Conservation (phyloP, 1,140 invertebrate species). For the Euschistus heros region DNA sequence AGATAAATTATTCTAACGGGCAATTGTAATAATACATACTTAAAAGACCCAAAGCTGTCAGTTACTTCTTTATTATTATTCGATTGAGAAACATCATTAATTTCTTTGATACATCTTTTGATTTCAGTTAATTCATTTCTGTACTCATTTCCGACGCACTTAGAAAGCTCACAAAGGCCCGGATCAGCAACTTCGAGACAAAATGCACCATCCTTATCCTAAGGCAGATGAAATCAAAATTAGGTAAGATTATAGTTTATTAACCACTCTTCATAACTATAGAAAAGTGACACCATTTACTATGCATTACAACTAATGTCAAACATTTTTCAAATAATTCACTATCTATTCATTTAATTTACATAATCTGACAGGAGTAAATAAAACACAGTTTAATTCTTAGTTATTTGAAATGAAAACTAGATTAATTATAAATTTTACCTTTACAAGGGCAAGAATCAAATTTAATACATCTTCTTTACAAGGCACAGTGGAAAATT, state of each 20-base stretch:
- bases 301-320: no score
- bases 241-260: not conserved
- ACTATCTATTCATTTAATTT: no score
- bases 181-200: not conserved
- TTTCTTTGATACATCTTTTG: not conserved
- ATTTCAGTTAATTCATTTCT: not conserved
- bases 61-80: not conserved
- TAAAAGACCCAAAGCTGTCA: not conserved
- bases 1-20: not conserved
- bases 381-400: no score
- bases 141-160: not conserved
- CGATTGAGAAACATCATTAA: not conserved
- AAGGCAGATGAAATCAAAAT: not conserved
- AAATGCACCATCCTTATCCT: not conserved
- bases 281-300: no score
- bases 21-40: not conserved
- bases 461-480: constrained; percentile 37
- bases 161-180: not conserved
- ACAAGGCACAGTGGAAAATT: constrained; percentile 32
- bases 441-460: constrained; percentile 35
- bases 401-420: no score
- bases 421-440: constrained; percentile 29
- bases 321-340: no score
- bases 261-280: no score
- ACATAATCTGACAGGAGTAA: no score